These are phyloP conservation scores for Tichodroma muraria DNA, from an alignment of 2,113 vertebrate genomes.

Conservation along the genomic window DNA sequence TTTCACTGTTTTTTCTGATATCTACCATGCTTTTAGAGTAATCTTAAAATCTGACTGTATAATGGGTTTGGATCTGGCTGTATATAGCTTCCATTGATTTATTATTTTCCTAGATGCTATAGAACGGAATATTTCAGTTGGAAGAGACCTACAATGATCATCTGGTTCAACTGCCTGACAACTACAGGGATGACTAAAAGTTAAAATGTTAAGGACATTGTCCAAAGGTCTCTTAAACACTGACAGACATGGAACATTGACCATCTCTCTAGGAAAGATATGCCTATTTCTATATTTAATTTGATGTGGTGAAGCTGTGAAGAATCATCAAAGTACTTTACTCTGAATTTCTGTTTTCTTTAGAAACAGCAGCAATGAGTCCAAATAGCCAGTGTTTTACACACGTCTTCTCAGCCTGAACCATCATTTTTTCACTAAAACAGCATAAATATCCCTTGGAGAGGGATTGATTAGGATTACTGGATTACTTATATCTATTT, in stretches of 20 bases:
- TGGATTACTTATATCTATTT: neutral
- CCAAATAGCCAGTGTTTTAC: neutral
- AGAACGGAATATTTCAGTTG: neutral
- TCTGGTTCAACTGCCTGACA: neutral
- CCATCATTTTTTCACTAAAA: neutral
- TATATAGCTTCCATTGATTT: neutral
- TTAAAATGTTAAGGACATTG: neutral
- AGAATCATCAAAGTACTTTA: neutral
- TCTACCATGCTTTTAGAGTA: neutral
- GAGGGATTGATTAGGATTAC: neutral
- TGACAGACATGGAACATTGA: neutral
- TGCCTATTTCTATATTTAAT: neutral
- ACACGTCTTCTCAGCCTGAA: neutral
- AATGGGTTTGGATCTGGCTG: neutral
- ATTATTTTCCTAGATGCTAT: neutral
- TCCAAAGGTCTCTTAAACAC: neutral
- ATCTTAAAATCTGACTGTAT: neutral
- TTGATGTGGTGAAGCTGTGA: neutral
- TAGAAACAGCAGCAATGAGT: neutral
- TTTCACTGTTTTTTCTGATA: neutral
- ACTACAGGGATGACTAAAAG: neutral
- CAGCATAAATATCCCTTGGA: neutral
- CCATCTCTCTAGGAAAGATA: neutral
- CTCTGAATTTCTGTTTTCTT: neutral
- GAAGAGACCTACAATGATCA: neutral